Percentiles rank a stretch among this genome's conserved stretches.
These are phyloP conservation scores for Falco peregrinus DNA, from an alignment of 2,797 vertebrate genomes.

Conservation along the genomic window DNA sequence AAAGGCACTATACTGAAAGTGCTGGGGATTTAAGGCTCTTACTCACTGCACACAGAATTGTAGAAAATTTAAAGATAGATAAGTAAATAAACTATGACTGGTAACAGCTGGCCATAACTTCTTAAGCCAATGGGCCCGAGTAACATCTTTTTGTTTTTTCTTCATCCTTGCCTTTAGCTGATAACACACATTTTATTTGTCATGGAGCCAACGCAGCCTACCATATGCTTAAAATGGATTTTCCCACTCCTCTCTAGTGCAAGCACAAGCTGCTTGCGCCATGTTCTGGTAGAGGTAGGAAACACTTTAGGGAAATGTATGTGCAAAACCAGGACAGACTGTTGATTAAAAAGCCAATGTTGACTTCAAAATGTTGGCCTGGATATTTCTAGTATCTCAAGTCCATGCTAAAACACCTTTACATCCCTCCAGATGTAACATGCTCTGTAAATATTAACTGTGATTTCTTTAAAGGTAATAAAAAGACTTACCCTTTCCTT, in stretches of 20 bases:
- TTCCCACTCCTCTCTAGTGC: not conserved
- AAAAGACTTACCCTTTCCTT: not conserved
- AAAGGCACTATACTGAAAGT: not conserved
- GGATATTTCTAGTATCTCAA: not conserved
- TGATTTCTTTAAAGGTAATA: not conserved
- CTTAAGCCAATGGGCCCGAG: not conserved
- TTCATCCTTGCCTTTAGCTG: not conserved
- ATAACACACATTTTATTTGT: not conserved
- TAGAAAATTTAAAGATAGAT: not conserved
- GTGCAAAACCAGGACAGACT: not conserved
- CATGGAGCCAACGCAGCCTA: not conserved
- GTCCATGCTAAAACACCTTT: not conserved
- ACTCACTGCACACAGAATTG: not conserved
- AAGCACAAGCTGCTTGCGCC: conserved; percentile 1
- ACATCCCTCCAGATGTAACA: not conserved
- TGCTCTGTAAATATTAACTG: not conserved
- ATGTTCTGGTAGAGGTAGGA: not conserved
- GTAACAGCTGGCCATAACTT: not conserved
- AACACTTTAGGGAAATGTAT: not conserved
- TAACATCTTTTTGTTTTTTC: not conserved
- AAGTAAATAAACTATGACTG: not conserved
- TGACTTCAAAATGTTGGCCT: not conserved
- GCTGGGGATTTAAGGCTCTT: not conserved
- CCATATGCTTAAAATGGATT: not conserved
- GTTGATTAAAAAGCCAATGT: not conserved